Conservation (phyloP, 2,888 invertebrate species). For the Mycalesis mineus region DNA sequence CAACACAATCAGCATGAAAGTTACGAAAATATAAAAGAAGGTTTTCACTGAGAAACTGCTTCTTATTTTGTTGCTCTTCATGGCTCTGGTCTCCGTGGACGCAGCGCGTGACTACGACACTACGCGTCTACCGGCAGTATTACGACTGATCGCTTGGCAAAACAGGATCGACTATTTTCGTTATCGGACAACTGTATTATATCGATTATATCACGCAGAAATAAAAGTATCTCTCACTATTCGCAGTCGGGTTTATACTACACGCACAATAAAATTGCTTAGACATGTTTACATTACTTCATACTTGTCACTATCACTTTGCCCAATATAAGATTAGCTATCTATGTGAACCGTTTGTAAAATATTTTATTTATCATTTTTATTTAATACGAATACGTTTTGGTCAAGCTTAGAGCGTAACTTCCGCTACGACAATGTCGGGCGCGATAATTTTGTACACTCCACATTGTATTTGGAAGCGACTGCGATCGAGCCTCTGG, state of each 20-base stretch:
- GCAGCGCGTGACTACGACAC: no score
- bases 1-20: slow-evolving; percentile 18
- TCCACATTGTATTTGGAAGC: neutral
- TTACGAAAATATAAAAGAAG: slow-evolving; percentile 16
- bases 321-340: neutral
- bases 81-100: no score
- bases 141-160: neutral
- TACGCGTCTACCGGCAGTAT: neutral
- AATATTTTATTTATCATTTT: no score
- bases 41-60: slow-evolving; percentile 21
- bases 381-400: no score
- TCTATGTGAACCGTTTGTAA: neutral
- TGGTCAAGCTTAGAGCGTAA: neutral
- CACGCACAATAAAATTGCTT: no score
- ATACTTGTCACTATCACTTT: no score
- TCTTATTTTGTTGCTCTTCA: slow-evolving; percentile 18
- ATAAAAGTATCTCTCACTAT: neutral
- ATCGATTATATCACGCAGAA: neutral
- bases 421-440: neutral
- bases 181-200: neutral
- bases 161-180: neutral
- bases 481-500: neutral
- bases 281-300: no score
- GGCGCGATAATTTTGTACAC: neutral
- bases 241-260: no score